Percentiles rank a stretch among this genome's conserved stretches.
phyloP scores from a whole-genome alignment of 2,113 vertebrate species.

The Callorhinus ursinus region DNA sequence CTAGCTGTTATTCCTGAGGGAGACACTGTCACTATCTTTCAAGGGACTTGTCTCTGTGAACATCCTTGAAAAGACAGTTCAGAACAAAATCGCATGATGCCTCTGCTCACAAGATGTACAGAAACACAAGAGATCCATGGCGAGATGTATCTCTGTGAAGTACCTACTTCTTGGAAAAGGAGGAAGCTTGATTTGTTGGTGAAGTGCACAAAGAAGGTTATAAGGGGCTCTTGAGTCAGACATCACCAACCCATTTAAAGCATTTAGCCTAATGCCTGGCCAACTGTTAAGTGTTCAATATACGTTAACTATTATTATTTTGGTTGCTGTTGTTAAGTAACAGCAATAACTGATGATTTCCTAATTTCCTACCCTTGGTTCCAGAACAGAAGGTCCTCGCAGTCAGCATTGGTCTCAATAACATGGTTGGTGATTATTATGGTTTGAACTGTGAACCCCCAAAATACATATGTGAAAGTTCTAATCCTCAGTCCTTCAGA shows the following conservation, averaged over 20 bases:
- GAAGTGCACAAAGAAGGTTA: not conserved
- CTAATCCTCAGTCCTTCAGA: not conserved
- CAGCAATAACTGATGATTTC: not conserved
- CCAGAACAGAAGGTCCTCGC: not conserved
- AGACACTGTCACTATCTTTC: not conserved
- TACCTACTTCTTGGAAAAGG: not conserved
- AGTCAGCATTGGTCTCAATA: not conserved
- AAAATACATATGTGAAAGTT: not conserved
- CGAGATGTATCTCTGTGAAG: not conserved
- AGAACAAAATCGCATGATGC: not conserved
- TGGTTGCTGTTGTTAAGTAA: not conserved
- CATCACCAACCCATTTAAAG: not conserved
- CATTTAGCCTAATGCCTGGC: not conserved
- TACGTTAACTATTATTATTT: not conserved
- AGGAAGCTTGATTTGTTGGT: not conserved
- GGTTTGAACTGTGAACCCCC: not conserved
- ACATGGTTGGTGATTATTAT: not conserved
- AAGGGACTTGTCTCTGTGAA: not conserved
- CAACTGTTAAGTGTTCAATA: not conserved
- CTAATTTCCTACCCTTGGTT: not conserved
- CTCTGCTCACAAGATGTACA: not conserved
- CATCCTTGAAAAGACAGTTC: not conserved
- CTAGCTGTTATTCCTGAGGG: not conserved
- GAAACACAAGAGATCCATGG: not conserved
- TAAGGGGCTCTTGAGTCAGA: not conserved